Conservation (phyloP, 2,113 vertebrate genomes). For the Cryptotis parvus region DNA sequence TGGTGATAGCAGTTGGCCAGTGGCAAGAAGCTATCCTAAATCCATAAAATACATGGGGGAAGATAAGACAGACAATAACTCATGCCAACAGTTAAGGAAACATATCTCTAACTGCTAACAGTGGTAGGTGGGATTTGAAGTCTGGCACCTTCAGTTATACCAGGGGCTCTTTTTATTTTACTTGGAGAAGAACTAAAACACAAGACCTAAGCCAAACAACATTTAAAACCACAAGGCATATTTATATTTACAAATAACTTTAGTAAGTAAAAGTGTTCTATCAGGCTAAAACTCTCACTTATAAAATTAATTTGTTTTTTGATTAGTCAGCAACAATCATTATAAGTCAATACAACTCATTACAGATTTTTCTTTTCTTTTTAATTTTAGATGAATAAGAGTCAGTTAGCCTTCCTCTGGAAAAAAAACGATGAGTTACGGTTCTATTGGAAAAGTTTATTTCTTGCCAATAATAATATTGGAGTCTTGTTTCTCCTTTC, state of each 20-base stretch:
- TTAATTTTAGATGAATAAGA: slow-evolving; percentile 35
- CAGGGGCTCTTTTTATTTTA: slow-evolving; percentile 48
- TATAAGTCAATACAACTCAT: too few relatives aligned
- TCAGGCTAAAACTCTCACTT: slow-evolving; percentile 61
- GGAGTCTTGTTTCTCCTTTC: background rate
- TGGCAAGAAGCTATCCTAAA: background rate
- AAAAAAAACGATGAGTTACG: background rate
- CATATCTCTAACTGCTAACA: slow-evolving; percentile 43
- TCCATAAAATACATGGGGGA: background rate
- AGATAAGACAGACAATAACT: background rate
- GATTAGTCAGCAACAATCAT: slow-evolving; percentile 51
- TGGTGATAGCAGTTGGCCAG: background rate
- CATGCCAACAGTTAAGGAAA: slow-evolving; percentile 39
- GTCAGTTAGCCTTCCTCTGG: slow-evolving; percentile 1
- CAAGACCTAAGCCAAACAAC: slow-evolving; percentile 30
- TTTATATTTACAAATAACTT: slow-evolving; percentile 65
- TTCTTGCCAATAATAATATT: background rate
- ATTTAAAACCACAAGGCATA: slow-evolving; percentile 73
- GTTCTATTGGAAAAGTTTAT: slow-evolving; percentile 21
- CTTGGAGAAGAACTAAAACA: slow-evolving; percentile 56
- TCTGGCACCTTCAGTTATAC: slow-evolving; percentile 60
- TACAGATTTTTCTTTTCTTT: slow-evolving; percentile 49
- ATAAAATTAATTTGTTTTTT: slow-evolving; percentile 71
- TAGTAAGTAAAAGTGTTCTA: slow-evolving; percentile 64
- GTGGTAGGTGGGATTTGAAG: slow-evolving; percentile 48